These are phyloP conservation scores for Tragelaphus strepsiceros DNA, from an alignment of 2,113 vertebrate genomes.

Conservation along the genomic window DNA sequence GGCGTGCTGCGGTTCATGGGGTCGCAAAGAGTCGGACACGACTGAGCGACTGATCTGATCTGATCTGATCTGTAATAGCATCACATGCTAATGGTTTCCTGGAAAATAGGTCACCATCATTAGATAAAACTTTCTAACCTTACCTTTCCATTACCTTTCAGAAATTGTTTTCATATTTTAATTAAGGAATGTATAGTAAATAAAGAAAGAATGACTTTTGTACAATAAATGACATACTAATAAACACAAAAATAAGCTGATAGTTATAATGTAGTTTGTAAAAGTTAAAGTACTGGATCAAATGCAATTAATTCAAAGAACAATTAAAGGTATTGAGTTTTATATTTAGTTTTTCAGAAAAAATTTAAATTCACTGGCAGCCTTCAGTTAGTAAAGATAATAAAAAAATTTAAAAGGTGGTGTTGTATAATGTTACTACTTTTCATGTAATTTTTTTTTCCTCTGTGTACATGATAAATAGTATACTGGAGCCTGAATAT, in stretches of 20 bases:
- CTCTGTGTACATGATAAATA: neutral
- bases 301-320: neutral
- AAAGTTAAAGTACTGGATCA: neutral
- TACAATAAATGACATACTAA: neutral
- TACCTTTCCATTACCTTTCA: neutral
- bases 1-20: too few species aligned
- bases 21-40: too few species aligned
- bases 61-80: neutral
- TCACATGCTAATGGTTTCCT: neutral
- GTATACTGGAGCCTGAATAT: neutral
- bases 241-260: neutral
- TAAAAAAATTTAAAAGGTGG: neutral
- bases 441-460: neutral
- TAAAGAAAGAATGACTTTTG: neutral
- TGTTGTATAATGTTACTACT: neutral
- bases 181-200: neutral
- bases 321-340: fast-evolving
- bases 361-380: neutral
- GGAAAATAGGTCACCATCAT: neutral
- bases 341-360: neutral
- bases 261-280: neutral
- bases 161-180: neutral
- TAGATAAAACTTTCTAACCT: neutral
- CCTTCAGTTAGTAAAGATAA: neutral
- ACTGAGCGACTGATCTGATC: too few species aligned